Conservation (phyloP, 2,888 invertebrate species). For the Masnerella sp. region DNA sequence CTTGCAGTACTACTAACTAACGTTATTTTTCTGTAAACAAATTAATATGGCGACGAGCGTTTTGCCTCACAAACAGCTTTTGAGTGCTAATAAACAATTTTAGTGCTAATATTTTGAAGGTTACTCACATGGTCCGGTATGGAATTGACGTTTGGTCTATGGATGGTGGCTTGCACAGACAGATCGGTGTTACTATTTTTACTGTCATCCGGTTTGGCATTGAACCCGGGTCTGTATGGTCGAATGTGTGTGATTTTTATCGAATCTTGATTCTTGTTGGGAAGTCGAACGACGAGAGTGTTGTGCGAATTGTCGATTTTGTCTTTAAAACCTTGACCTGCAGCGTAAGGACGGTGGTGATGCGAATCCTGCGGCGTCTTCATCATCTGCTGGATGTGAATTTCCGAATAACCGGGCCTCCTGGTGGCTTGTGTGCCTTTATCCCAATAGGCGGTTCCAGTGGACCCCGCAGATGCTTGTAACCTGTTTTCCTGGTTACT, state of each 20-base stretch:
- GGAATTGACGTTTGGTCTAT: slow-evolving; percentile 71
- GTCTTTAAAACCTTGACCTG: slow-evolving; percentile 68
- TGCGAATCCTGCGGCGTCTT: slow-evolving; percentile 63
- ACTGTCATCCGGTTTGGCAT: slow-evolving; percentile 68
- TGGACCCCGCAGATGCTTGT: slow-evolving; percentile 56
- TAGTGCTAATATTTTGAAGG: no score
- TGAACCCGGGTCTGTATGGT: slow-evolving; percentile 65
- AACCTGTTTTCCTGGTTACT: slow-evolving; percentile 64
- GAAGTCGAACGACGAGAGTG: slow-evolving; percentile 68
- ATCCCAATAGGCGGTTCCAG: slow-evolving; percentile 55
- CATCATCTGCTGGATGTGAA: slow-evolving; percentile 58
- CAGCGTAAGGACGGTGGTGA: slow-evolving; percentile 53
- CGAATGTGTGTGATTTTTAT: slow-evolving; percentile 63
- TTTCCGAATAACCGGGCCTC: slow-evolving; percentile 55
- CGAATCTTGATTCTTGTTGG: slow-evolving; percentile 70
- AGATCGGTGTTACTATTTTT: slow-evolving; percentile 68
- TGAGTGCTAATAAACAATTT: no score
- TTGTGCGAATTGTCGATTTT: slow-evolving; percentile 68
- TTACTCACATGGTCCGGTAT: slow-evolving; percentile 69
- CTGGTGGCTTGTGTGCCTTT: slow-evolving; percentile 52
- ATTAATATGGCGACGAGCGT: no score
- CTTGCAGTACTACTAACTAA: no score
- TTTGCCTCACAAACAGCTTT: no score
- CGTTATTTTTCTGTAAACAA: no score
- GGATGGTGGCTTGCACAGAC: slow-evolving; percentile 71